Conservation (phyloP, 1,140 invertebrate genomes). For the Sycophaga agraensis region DNA sequence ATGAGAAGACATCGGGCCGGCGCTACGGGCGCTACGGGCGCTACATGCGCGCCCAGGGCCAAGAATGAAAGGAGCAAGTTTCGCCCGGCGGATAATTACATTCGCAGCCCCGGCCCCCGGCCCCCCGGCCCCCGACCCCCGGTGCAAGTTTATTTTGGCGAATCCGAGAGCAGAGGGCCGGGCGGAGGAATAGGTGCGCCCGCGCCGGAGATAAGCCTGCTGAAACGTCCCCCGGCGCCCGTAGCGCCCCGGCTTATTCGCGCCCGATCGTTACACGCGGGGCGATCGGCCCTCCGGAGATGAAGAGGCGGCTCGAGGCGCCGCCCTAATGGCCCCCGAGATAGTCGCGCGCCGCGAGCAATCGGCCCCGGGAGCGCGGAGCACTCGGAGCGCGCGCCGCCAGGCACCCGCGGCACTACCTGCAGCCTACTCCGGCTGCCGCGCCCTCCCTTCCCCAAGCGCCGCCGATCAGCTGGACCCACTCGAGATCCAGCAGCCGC, state of each 20-base stretch:
- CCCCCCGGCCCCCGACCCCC: background rate
- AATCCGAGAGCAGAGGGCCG: background rate
- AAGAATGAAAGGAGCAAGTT: slow-evolving; percentile 6
- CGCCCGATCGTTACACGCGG: background rate
- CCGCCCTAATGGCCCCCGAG: background rate
- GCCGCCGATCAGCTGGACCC: no score
- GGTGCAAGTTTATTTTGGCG: slow-evolving; percentile 13
- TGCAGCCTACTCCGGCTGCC: no score
- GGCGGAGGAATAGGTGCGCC: background rate
- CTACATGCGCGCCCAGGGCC: background rate
- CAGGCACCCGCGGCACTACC: no score
- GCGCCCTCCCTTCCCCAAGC: no score
- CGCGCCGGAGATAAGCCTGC: slow-evolving; percentile 4
- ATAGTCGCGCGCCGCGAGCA: background rate
- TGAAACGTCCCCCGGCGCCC: background rate
- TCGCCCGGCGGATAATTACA: slow-evolving; percentile 16
- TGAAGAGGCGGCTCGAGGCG: background rate
- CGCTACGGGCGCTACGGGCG: background rate
- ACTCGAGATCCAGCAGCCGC: no score
- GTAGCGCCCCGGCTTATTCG: slow-evolving; percentile 1
- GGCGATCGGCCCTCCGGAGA: slow-evolving; percentile 2
- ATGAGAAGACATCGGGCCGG: slow-evolving; percentile 4
- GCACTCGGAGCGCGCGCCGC: no score
- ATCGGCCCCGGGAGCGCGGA: no score
- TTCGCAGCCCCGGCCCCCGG: background rate